Evolutionary conservation across 2,888 invertebrate species (phyloP).

Genomic region (Cosmorhoe ocellata): DNA sequence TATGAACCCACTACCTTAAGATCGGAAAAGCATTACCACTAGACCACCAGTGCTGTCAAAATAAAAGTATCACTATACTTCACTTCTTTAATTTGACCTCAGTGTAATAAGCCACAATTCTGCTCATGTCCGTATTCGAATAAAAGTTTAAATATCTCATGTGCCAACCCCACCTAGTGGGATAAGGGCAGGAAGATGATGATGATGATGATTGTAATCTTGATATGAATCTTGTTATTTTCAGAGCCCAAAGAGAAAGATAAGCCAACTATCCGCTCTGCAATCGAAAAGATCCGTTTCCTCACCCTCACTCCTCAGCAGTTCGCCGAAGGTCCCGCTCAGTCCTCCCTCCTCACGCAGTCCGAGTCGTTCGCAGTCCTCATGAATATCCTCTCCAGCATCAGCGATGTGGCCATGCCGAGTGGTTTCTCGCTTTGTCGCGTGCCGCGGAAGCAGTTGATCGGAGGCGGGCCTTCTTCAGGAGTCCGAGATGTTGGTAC

Average conservation of each 20-base stretch:
- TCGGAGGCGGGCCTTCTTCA: constrained; percentile 54
- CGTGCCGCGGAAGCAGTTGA: constrained; percentile 69
- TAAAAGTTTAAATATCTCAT: no score
- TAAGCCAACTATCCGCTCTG: constrained; percentile 81
- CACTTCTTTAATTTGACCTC: no score
- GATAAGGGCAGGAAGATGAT: no score
- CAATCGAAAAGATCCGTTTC: constrained; percentile 90
- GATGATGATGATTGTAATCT: no score
- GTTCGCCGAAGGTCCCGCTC: constrained; percentile 91
- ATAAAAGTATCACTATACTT: no score
- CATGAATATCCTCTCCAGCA: constrained; percentile 90
- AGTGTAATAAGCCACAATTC: no score
- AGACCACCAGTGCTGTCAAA: no score
- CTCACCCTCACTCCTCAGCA: constrained; percentile 90
- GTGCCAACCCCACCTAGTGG: no score
- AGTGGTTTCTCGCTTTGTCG: constrained; percentile 85
- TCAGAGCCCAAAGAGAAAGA: constrained; percentile 56
- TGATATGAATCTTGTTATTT: no score
- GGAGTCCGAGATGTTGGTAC: constrained; percentile 43
- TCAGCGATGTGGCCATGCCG: constrained; percentile 87
- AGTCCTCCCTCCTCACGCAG: constrained; percentile 87
- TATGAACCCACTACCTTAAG: neutral
- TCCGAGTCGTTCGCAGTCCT: constrained; percentile 91
- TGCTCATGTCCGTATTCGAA: no score
- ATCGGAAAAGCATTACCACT: no score